These are phyloP conservation scores for Cheilosia variabilis DNA, from an alignment of 2,888 invertebrate genomes.

Conservation along the genomic window DNA sequence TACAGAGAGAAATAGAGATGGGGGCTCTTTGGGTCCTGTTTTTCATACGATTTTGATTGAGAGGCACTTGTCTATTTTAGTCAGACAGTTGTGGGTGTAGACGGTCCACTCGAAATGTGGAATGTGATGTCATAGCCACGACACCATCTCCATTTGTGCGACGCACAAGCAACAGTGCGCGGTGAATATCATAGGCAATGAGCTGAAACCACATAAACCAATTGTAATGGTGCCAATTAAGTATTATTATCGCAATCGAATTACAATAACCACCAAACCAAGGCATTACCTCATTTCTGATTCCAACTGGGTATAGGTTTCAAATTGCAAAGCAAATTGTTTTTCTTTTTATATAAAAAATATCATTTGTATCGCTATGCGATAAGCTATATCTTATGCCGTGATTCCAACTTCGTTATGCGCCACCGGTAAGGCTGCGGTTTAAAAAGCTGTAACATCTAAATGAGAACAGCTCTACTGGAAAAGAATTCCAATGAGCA, in stretches of 20 bases:
- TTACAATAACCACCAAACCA: constrained; percentile 10
- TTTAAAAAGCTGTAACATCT: constrained; percentile 1
- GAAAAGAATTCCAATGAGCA: constrained; percentile 32
- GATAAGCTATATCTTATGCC: neutral
- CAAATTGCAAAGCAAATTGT: constrained; percentile 22
- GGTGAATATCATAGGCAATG: constrained; percentile 23
- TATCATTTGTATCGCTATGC: neutral
- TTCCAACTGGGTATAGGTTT: neutral
- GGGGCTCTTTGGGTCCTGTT: neutral
- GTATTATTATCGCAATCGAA: constrained; percentile 11
- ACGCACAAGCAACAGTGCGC: neutral
- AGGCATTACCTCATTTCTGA: constrained; percentile 23
- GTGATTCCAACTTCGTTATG: constrained; percentile 12
- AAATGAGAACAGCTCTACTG: constrained; percentile 46
- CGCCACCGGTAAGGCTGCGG: constrained; percentile 27
- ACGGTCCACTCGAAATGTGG: neutral
- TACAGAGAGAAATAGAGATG: neutral
- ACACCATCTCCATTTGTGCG: neutral
- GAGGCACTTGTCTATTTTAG: neutral
- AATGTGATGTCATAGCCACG: neutral
- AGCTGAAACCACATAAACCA: constrained; percentile 21
- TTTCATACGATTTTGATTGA: constrained; percentile 14
- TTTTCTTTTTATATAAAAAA: constrained; percentile 7
- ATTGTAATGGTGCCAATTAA: constrained; percentile 17
- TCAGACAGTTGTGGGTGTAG: neutral